These are phyloP conservation scores for Brassicogethes aeneus DNA, from an alignment of 2,888 invertebrate species.

Conservation along the genomic window DNA sequence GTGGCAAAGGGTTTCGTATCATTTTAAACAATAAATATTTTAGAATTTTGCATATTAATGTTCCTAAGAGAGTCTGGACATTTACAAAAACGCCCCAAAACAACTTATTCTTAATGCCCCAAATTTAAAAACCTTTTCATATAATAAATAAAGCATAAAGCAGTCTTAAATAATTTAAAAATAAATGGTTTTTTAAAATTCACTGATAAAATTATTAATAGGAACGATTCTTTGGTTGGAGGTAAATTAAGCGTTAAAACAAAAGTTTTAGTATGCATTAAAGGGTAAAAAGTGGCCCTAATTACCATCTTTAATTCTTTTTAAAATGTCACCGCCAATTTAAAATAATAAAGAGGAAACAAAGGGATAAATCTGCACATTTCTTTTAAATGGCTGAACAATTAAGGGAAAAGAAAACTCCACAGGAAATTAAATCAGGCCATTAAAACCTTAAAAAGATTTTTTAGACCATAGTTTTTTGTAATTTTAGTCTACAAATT, in stretches of 20 bases:
- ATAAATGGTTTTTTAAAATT: not conserved
- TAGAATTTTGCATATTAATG: no score
- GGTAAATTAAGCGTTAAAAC: slow-evolving; percentile 35
- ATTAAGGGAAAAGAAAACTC: no score
- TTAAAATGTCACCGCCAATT: slow-evolving; percentile 30
- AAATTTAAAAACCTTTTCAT: not conserved
- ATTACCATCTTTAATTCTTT: slow-evolving; percentile 36
- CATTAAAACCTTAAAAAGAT: no score
- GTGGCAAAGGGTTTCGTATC: no score
- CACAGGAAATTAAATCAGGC: no score
- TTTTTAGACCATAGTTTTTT: no score
- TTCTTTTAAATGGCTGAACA: no score
- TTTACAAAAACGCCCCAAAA: no score
- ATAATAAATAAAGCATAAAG: slow-evolving; percentile 20
- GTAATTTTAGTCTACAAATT: no score
- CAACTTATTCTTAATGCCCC: no score
- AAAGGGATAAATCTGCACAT: slow-evolving; percentile 13
- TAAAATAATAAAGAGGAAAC: slow-evolving; percentile 30
- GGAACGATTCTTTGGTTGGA: slow-evolving; percentile 19
- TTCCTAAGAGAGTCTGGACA: no score
- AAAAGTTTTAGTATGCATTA: slow-evolving; percentile 33
- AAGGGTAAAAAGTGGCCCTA: slow-evolving; percentile 33
- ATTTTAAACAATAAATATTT: no score
- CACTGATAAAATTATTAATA: slow-evolving; percentile 19
- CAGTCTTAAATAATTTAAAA: not conserved